Conservation (phyloP, 2,797 vertebrate genomes). For the Anas acuta region DNA sequence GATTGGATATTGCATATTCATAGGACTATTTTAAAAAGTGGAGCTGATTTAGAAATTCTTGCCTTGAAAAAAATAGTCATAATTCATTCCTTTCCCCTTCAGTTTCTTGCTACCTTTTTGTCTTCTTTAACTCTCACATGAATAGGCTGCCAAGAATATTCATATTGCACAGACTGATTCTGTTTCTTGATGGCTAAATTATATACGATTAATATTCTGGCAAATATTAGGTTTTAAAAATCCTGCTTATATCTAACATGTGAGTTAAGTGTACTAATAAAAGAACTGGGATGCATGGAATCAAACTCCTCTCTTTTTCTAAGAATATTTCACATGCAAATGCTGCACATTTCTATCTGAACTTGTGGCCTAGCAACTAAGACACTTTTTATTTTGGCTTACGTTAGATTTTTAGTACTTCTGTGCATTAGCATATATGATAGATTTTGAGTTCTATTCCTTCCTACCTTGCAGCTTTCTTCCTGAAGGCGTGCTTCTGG, state of each 20-base stretch:
- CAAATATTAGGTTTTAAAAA: background rate
- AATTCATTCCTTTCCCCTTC: background rate
- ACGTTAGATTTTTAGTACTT: background rate
- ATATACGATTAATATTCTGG: background rate
- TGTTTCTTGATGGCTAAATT: background rate
- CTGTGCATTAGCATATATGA: background rate
- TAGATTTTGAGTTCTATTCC: background rate
- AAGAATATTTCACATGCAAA: background rate
- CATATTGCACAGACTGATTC: background rate
- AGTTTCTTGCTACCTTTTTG: background rate
- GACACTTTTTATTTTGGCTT: background rate
- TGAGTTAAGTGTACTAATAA: background rate
- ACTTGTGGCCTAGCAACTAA: background rate
- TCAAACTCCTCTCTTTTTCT: background rate
- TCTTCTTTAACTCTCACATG: background rate
- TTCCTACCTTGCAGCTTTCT: background rate
- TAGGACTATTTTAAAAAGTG: background rate
- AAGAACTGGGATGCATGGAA: background rate
- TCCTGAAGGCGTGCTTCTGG: background rate
- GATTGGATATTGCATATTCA: background rate
- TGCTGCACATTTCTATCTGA: rapidly evolving
- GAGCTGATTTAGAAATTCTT: background rate
- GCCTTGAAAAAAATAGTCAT: background rate
- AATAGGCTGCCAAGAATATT: background rate
- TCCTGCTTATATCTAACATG: background rate